These are phyloP conservation scores for Panopea generosa DNA, from an alignment of 2,888 invertebrate species.

Conservation along the genomic window DNA sequence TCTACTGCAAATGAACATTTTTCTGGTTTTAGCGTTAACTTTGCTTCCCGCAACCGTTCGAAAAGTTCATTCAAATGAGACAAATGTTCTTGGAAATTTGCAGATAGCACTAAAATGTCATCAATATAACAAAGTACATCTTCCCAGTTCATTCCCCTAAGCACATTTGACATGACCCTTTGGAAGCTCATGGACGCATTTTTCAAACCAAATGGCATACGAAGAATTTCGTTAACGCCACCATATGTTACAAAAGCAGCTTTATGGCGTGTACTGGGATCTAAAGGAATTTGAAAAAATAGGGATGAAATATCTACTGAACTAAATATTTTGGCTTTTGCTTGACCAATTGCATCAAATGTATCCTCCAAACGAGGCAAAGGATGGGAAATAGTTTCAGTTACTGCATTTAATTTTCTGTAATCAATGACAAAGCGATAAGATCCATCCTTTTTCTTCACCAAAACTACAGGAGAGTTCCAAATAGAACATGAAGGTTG, in stretches of 20 bases:
- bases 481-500: too few species aligned
- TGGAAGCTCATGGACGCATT: slow-evolving; percentile 60
- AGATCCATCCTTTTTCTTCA: too few species aligned
- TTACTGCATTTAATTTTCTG: too few species aligned
- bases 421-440: too few species aligned
- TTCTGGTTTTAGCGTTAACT: slow-evolving; percentile 52
- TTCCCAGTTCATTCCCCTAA: slow-evolving; percentile 60
- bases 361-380: too few species aligned
- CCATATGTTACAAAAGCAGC: slow-evolving; percentile 58
- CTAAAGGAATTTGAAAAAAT: slow-evolving; percentile 25
- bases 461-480: too few species aligned
- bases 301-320: not conserved
- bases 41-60: slow-evolving; percentile 45
- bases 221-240: too few species aligned
- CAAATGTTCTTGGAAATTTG: not conserved
- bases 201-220: slow-evolving; percentile 62
- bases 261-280: slow-evolving; percentile 54
- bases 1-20: too few species aligned
- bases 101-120: slow-evolving; percentile 18
- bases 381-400: too few species aligned
- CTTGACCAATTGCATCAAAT: too few species aligned
- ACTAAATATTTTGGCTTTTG: too few species aligned
- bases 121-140: slow-evolving; percentile 47
- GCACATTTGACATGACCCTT: slow-evolving; percentile 42
- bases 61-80: not conserved